Conservation (phyloP, 2,113 vertebrate species). For the Aegotheles bennettii region DNA sequence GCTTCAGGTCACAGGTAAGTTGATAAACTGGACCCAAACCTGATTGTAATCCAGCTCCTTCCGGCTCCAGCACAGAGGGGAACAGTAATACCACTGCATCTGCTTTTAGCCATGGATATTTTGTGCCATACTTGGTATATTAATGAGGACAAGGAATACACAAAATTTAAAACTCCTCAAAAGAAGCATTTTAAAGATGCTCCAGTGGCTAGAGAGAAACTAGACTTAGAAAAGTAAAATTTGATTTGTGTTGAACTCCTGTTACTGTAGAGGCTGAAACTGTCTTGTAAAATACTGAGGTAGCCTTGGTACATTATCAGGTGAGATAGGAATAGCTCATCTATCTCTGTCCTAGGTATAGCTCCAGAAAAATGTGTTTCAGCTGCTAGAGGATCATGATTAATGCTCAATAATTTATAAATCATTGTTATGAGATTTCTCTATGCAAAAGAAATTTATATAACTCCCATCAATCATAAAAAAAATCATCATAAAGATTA, state of each 20-base stretch:
- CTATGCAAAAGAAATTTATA: constrained; percentile 70
- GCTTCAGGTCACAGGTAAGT: not conserved
- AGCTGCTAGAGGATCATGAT: constrained; percentile 20
- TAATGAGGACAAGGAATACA: not conserved
- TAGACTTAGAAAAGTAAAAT: not conserved
- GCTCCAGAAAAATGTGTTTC: constrained; percentile 45
- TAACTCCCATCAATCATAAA: constrained; percentile 61
- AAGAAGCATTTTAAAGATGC: not conserved
- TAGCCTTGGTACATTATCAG: not conserved
- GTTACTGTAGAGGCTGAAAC: not conserved
- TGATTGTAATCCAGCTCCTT: not conserved
- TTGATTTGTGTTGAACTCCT: not conserved
- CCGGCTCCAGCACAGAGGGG: not conserved
- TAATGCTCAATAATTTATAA: constrained; percentile 62
- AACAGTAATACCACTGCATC: not conserved
- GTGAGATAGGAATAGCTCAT: not conserved
- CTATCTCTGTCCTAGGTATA: not conserved
- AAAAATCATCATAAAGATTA: constrained; percentile 44
- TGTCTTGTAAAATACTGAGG: not conserved
- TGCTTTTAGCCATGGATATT: not conserved
- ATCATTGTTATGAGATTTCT: constrained; percentile 54
- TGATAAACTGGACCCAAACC: constrained; percentile 5
- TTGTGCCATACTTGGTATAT: not conserved
- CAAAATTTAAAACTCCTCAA: not conserved
- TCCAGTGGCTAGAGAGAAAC: not conserved